A percentile compares a stretch with the other conserved stretches of the same genome.
Evolutionary conservation across 2,888 invertebrate genomes (phyloP).

Genomic region (Leptinotarsa juncta): DNA sequence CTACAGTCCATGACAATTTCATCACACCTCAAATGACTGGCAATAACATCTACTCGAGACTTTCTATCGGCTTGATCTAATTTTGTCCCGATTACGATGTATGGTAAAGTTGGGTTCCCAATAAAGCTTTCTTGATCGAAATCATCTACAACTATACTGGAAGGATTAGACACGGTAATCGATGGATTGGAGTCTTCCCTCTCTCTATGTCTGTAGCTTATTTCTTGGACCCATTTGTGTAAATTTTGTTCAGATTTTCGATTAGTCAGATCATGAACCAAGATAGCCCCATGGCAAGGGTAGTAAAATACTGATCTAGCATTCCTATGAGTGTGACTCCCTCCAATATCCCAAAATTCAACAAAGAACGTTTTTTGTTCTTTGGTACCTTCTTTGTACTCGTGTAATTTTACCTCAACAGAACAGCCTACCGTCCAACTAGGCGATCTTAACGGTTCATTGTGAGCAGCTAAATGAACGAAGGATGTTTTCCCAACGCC

Average conservation of each 20-base stretch:
- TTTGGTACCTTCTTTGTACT: constrained; percentile 93
- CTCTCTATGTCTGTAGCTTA: constrained; percentile 37
- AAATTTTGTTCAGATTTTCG: constrained; percentile 95
- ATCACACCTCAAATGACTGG: constrained; percentile 93
- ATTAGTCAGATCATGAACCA: constrained; percentile 97
- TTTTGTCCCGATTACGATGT: constrained; percentile 85
- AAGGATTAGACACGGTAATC: constrained; percentile 21
- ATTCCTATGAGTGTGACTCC: constrained; percentile 92
- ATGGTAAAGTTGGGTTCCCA: constrained; percentile 87
- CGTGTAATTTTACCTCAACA: constrained; percentile 94
- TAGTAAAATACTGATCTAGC: constrained; percentile 95
- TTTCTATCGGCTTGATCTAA: constrained; percentile 72
- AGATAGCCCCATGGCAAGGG: constrained; percentile 92
- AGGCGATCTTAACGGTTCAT: constrained; percentile 85
- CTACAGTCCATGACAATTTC: constrained; percentile 88
- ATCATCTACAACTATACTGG: constrained; percentile 69
- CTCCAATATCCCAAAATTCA: constrained; percentile 98
- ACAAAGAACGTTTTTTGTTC: constrained; percentile 91
- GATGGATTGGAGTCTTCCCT: constrained; percentile 38
- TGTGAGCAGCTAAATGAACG: constrained; percentile 90
- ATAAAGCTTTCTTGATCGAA: constrained; percentile 89
- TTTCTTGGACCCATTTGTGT: constrained; percentile 90
- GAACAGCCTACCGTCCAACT: constrained; percentile 97
- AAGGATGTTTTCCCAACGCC: constrained; percentile 98
- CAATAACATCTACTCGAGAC: constrained; percentile 71